Base-by-base conservation (phyloP, 2,888 invertebrate genomes). In the Malthinus seriepunctatus region DNA sequence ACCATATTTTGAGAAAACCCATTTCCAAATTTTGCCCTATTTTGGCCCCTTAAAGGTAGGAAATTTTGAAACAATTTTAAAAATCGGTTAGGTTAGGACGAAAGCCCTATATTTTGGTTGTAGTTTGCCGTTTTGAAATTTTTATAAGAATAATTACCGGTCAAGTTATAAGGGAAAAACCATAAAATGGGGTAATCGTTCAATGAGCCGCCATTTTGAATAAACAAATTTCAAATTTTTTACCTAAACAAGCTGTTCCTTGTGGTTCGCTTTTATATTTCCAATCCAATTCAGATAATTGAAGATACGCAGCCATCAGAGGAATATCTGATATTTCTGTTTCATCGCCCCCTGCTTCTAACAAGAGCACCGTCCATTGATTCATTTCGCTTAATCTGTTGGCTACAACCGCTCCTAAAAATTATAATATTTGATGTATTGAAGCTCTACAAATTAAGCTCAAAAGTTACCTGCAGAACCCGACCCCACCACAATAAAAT, bases 231-330 rank as follows among this genome's bases (percentile, higher is more conserved):
- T n/a, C 3, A 38, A 12, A 12, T 38, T 12, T 38, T 8, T 38
- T 80, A 92, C 93, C 93, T 72, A 93, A 81, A 75, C 94, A 94
- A 10, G 88, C 85, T 4, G 85, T 88, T 38, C 88, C 88, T 69
- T 92, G 89, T 0, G 95, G 93, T 74, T 95, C 95, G 1, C 93
- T 93, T 78, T 95, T 95, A 76, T 94, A 95, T 73, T 92, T 88
- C 95, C 95, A 95, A 76, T 95, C 95, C 50, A 95, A 81, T 73
- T 91, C 88, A 62, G 91, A 93, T 8, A 93, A 82, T 76, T 95
- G 94, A 51, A 95, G 79, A 72, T 93, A 95, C 0, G 90, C 93
- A 0, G 95, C 94, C 73, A 95, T 83, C 2, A 93, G 80, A 0
- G 94, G 94, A 1, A 94, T 93, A 71, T 95, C 94, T 0, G 93